Conservation (phyloP, 2,797 vertebrate genomes). For the Epinephelus awoara region DNA sequence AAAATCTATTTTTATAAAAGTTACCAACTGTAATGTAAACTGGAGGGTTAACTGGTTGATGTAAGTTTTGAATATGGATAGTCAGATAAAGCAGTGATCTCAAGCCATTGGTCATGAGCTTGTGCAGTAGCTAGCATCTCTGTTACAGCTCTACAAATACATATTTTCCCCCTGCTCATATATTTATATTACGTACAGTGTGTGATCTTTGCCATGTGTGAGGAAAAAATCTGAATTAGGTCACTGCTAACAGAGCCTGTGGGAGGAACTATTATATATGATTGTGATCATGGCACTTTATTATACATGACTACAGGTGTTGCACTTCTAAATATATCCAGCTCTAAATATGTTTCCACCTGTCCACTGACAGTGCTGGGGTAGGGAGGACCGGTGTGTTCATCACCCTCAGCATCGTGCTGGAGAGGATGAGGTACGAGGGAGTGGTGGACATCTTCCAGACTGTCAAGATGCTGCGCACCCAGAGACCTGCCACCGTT, state of each 20-base stretch:
- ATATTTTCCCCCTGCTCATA: not conserved
- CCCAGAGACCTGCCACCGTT: conserved; percentile 98
- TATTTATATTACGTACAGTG: not conserved
- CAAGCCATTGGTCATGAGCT: not conserved
- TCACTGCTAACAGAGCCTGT: not conserved
- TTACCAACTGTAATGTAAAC: no score
- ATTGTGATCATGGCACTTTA: not conserved
- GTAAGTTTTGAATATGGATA: no score
- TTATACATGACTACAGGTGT: not conserved
- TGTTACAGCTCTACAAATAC: not conserved
- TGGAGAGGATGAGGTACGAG: conserved; percentile 99
- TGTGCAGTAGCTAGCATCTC: not conserved
- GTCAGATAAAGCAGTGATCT: no score
- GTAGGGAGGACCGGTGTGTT: conserved; percentile 98
- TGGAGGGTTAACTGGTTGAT: no score
- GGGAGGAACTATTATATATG: not conserved
- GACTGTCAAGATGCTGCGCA: conserved; percentile 99
- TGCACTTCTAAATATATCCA: not conserved
- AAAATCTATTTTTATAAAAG: no score
- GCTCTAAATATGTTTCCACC: conserved; percentile 24
- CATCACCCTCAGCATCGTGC: conserved; percentile 97
- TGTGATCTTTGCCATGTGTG: not conserved
- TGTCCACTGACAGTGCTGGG: conserved; percentile 88
- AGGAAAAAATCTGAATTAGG: not conserved
- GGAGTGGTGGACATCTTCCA: conserved; percentile 99